phyloP scores from a whole-genome alignment of 2,888 invertebrate genomes.

The Lagria hirta region DNA sequence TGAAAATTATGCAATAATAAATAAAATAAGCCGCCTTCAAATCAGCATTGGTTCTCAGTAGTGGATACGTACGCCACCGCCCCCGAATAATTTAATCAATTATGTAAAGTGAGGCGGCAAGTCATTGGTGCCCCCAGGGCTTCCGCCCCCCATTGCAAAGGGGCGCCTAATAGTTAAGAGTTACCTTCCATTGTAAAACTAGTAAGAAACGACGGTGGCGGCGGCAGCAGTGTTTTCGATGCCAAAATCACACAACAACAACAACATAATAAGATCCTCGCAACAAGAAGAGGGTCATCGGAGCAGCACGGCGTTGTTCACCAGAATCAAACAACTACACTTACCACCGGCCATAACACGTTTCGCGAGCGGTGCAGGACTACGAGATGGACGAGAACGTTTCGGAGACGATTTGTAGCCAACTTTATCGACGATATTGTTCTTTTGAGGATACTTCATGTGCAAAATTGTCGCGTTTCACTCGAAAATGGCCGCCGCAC shows the following conservation, averaged over 20 bases:
- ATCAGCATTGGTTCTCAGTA: too few species aligned
- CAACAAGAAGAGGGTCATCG: slow-evolving; percentile 49
- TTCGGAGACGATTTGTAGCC: slow-evolving; percentile 40
- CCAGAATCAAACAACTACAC: too few species aligned
- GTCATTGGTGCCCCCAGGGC: too few species aligned
- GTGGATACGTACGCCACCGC: too few species aligned
- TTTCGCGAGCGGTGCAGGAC: slow-evolving; percentile 42
- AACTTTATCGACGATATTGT: slow-evolving; percentile 38
- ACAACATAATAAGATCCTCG: slow-evolving; percentile 41
- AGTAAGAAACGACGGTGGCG: slow-evolving; percentile 40
- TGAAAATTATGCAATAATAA: too few species aligned
- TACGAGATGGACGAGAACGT: slow-evolving; percentile 38
- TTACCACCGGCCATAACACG: slow-evolving; percentile 82
- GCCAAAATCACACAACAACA: slow-evolving; percentile 42
- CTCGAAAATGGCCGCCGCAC: slow-evolving; percentile 44
- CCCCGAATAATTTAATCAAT: too few species aligned
- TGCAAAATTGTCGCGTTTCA: slow-evolving; percentile 29
- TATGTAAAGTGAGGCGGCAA: too few species aligned
- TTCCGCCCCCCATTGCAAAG: too few species aligned
- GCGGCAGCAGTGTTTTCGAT: slow-evolving; percentile 42
- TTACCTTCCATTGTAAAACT: slow-evolving; percentile 55
- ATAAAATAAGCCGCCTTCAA: too few species aligned
- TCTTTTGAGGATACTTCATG: slow-evolving; percentile 46
- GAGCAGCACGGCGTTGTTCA: slow-evolving; percentile 42
- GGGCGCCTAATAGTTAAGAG: too few species aligned